A percentile compares a stretch with the other conserved stretches of the same genome.
phyloP scores from a whole-genome alignment of 2,113 vertebrate species.

The Bos indicus region DNA sequence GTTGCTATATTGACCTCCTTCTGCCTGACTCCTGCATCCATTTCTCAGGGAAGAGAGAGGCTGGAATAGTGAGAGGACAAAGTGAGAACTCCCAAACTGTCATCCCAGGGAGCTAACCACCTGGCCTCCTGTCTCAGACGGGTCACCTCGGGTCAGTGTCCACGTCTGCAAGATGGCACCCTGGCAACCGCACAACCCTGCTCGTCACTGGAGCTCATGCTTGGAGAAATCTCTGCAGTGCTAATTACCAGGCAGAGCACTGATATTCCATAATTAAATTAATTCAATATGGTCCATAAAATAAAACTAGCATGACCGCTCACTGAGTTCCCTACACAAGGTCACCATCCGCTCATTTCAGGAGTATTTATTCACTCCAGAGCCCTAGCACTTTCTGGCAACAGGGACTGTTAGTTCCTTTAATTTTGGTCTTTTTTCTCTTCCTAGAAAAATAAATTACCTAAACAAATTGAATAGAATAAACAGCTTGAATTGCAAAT shows the following conservation, averaged over 20 bases:
- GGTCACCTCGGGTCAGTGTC: background rate
- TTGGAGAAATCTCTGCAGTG: background rate
- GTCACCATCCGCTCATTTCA: background rate
- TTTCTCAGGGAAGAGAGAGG: background rate
- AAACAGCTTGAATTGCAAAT: conserved; percentile 78
- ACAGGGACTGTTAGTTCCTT: conserved; percentile 23
- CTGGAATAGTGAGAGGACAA: background rate
- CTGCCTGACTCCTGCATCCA: background rate
- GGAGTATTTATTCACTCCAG: conserved; percentile 41
- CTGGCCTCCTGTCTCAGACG: background rate
- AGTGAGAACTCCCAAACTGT: background rate
- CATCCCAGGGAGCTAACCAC: background rate
- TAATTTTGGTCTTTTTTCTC: conserved; percentile 29
- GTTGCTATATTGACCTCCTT: background rate
- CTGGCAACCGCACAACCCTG: fast-evolving
- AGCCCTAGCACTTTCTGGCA: background rate
- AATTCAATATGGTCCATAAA: conserved; percentile 51
- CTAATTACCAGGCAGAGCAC: conserved; percentile 31
- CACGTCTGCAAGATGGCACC: background rate
- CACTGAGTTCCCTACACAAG: background rate
- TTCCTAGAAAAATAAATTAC: conserved; percentile 72
- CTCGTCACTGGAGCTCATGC: fast-evolving
- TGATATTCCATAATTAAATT: conserved; percentile 41
- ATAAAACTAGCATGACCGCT: conserved; percentile 43
- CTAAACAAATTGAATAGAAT: conserved; percentile 68